Base-by-base conservation (phyloP, 2,797 vertebrate genomes). In the Anas capensis region DNA sequence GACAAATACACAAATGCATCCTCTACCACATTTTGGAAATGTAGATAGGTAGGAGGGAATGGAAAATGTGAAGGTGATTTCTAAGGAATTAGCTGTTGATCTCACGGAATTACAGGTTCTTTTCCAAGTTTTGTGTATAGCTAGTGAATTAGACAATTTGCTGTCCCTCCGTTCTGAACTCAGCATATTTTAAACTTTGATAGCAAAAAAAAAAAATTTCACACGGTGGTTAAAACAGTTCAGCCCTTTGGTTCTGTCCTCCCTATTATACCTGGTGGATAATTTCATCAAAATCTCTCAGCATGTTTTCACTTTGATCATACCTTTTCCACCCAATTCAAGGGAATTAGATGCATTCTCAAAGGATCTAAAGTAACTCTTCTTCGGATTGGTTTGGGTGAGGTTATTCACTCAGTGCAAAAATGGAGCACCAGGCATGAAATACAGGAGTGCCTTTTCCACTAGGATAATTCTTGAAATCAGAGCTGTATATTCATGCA, bases 341-440 rank as follows among this genome's bases (percentile, higher is more conserved):
- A 86, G 75, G 49, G 86, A 94, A 92, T 91, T 89, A 83, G 24
- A 54, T 65, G 40, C 26, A 19, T 87, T 91, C 75, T 95, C 20
- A 89, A 83, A 61, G 65, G n/a, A 91, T 21, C 46, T 90, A 40
- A 91, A 86, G 58, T 69, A 76, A 83, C 54, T 69, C 17, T 91
- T 54, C 38, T 44, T 94, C 14, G 8, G 31, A n/a, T 56, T 57
- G 62, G 21, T 92, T 95, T 91, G 78, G 42, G 33, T 81, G 76
- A 81, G 54, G 16, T 94, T 86, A 86, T 92, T 87, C 69, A 76
- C n/a, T 91, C 13, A 51, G 26, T 83, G 69, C 83, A 89, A 82
- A 96, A 81, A 64, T 26, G 19, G 44, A 86, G 82, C 38, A 87
- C 34, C 56, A 71, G 44, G 34, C 31, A 86, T 65, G 46, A 91